Percentiles rank a stretch among this genome's conserved stretches.
phyloP scores from a whole-genome alignment of 2,797 vertebrate species.

The Muscicapa striata region DNA sequence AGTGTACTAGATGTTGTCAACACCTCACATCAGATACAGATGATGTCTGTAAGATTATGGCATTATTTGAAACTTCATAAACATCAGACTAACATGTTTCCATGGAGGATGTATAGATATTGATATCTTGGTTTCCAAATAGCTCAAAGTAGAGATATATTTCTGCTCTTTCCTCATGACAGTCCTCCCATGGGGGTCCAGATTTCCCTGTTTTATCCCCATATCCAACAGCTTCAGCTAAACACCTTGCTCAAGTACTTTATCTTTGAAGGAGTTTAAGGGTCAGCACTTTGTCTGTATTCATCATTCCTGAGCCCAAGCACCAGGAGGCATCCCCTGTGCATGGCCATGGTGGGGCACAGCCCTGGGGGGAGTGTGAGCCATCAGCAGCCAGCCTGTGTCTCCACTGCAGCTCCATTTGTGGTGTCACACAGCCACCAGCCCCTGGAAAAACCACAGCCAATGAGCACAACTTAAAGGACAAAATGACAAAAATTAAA shows the following conservation, averaged over 20 bases:
- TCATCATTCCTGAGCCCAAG: background rate
- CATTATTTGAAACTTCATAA: background rate
- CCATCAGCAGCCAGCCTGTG: accelerated
- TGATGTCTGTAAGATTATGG: background rate
- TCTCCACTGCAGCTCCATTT: background rate
- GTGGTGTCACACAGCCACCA: background rate
- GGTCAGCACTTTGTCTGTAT: background rate
- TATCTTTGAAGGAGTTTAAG: background rate
- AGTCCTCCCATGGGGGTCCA: accelerated
- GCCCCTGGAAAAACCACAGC: background rate
- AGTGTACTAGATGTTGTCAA: background rate
- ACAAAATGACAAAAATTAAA: background rate
- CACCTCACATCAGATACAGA: background rate
- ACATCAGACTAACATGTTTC: background rate
- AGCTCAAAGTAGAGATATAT: background rate
- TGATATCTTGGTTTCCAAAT: background rate
- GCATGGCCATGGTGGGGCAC: accelerated
- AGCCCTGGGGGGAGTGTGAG: background rate
- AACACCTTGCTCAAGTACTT: background rate
- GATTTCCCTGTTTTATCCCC: background rate
- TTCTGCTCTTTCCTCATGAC: background rate
- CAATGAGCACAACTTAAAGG: background rate
- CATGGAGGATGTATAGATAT: background rate
- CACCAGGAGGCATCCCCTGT: background rate
- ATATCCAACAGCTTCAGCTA: background rate